Percentiles rank a stretch among this genome's conserved stretches.
Conservation (phyloP, 2,797 vertebrate species). For the Phrynocephalus guinanensis region DNA sequence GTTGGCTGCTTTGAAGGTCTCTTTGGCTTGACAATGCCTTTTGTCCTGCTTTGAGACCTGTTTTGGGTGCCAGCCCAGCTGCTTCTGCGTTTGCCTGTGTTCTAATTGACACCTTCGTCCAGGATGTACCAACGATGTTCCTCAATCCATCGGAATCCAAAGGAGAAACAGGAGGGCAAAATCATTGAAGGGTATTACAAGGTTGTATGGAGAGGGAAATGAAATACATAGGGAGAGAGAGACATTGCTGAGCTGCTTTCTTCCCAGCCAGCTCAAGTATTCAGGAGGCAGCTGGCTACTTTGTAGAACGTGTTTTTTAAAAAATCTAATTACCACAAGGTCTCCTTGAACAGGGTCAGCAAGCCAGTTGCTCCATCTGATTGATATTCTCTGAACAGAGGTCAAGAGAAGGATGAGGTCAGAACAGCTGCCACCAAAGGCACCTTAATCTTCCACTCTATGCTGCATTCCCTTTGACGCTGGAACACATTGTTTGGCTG, state of each 20-base stretch:
- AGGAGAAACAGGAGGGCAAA: constrained; percentile 13
- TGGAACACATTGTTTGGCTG: neutral
- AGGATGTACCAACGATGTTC: neutral
- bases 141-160: neutral
- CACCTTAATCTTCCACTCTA: neutral
- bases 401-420: neutral
- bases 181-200: neutral
- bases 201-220: constrained; percentile 49
- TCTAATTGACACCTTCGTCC: no score
- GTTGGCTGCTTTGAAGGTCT: no score
- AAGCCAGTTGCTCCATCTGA: neutral
- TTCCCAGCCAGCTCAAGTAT: constrained; percentile 17
- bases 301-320: neutral
- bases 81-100: no score
- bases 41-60: no score
- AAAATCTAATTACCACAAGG: constrained; percentile 52
- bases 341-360: constrained; percentile 43
- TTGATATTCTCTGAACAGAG: constrained; percentile 54
- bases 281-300: constrained; percentile 16
- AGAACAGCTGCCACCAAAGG: constrained; percentile 28
- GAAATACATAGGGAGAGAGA: constrained; percentile 28
- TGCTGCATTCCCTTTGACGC: no score
- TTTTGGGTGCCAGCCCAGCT: no score
- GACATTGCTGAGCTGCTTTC: constrained; percentile 3
- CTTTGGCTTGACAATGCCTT: no score